A percentile compares a stretch with the other conserved stretches of the same genome.
These are phyloP conservation scores for Cyprinella venusta DNA, from an alignment of 2,797 vertebrate genomes.

Conservation along the genomic window DNA sequence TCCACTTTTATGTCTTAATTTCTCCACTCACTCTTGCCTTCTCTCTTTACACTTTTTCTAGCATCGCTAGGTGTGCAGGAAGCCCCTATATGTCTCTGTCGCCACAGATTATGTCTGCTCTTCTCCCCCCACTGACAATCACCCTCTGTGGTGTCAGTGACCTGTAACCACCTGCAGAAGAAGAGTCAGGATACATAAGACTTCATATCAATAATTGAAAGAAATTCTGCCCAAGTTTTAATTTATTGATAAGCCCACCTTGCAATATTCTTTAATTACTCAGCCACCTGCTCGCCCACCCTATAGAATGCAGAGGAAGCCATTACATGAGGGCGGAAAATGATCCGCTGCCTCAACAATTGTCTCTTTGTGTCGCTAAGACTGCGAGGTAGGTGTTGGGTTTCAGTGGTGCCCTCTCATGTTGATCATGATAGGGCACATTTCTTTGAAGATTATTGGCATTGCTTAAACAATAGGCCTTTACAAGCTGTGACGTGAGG, in stretches of 20 bases:
- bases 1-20: not conserved
- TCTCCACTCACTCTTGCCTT: not conserved
- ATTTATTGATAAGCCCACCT: constrained; percentile 59
- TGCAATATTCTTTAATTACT: constrained; percentile 59
- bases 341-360: constrained; percentile 58
- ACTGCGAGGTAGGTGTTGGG: constrained; percentile 47
- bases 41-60: constrained; percentile 13
- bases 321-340: constrained; percentile 54
- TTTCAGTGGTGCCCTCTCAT: constrained; percentile 52
- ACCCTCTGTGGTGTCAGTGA: constrained; percentile 40
- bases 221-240: constrained; percentile 54
- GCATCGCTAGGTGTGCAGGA: not conserved
- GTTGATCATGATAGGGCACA: constrained; percentile 45
- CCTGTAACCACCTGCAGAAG: constrained; percentile 53
- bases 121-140: constrained; percentile 39
- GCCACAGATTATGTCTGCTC: constrained; percentile 17
- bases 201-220: constrained; percentile 61
- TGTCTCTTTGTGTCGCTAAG: constrained; percentile 57
- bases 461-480: constrained; percentile 23
- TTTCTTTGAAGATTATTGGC: constrained; percentile 48
- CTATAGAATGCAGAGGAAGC: constrained; percentile 39
- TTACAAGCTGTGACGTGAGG: constrained; percentile 5
- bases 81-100: constrained; percentile 8
- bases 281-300: constrained; percentile 33
- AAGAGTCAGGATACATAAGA: constrained; percentile 55